Conservation (phyloP, 1,140 invertebrate species). For the Polypedilum pembai region DNA sequence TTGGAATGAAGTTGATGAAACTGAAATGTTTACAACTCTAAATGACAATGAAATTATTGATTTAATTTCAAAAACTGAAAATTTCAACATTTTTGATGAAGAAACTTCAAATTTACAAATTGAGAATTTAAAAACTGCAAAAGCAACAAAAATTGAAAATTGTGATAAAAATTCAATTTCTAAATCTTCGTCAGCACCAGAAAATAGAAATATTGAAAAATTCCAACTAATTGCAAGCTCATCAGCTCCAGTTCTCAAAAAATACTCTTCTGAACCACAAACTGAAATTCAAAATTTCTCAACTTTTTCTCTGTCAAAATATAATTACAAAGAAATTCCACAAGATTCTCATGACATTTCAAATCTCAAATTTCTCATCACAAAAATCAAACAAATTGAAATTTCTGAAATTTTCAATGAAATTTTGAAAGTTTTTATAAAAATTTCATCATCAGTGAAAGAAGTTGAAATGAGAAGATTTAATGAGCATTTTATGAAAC, state of each 20-base stretch:
- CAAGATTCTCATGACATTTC: background rate
- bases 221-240: too few species aligned
- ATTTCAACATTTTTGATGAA: too few species aligned
- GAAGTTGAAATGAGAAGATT: background rate
- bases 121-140: too few species aligned
- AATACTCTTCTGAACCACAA: background rate
- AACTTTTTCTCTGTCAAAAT: background rate
- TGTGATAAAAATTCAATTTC: too few species aligned
- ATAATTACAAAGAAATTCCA: background rate
- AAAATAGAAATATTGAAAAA: too few species aligned
- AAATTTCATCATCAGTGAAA: background rate
- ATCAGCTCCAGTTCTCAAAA: background rate
- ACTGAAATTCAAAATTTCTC: background rate
- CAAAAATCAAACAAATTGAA: background rate
- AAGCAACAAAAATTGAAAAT: too few species aligned
- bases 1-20: too few species aligned
- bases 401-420: background rate
- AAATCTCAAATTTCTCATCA: background rate
- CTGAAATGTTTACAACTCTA: too few species aligned
- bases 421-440: background rate
- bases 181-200: too few species aligned
- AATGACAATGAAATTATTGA: too few species aligned
- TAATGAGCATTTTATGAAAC: background rate
- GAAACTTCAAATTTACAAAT: too few species aligned
- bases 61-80: too few species aligned